Evolutionary conservation across 2,888 invertebrate genomes (phyloP).

Genomic region (Ornithoptera alexandrae): DNA sequence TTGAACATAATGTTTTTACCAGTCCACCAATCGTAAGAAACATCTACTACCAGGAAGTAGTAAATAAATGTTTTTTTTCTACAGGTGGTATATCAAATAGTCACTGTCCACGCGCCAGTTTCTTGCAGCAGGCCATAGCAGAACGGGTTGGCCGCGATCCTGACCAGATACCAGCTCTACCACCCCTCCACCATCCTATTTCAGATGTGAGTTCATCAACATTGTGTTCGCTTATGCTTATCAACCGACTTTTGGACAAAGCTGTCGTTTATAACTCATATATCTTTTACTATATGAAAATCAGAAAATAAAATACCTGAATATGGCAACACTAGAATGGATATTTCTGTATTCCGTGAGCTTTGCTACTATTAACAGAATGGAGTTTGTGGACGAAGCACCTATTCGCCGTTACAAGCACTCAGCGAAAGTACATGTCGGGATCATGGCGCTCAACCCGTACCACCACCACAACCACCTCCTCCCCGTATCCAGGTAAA

Average conservation of each 20-base stretch:
- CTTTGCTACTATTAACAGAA: conserved; percentile 39
- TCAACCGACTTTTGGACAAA: not conserved
- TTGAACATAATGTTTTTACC: no score
- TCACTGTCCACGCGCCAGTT: conserved; percentile 61
- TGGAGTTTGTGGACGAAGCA: conserved; percentile 58
- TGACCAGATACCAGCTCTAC: conserved; percentile 51
- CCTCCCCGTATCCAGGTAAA: conserved; percentile 47
- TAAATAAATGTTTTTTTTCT: conserved; percentile 18
- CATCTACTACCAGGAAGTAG: no score
- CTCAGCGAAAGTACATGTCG: conserved; percentile 80
- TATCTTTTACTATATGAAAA: no score
- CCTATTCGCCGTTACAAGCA: conserved; percentile 84
- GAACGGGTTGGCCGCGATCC: conserved; percentile 63
- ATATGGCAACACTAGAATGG: not conserved
- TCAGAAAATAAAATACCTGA: no score
- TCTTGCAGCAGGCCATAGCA: conserved; percentile 57
- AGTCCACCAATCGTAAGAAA: no score
- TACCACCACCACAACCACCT: conserved; percentile 73
- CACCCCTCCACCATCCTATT: conserved; percentile 45
- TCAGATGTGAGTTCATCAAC: conserved; percentile 25
- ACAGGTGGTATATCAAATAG: conserved; percentile 55
- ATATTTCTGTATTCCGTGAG: not conserved
- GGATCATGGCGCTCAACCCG: conserved; percentile 85
- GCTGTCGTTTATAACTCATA: no score
- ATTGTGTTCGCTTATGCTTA: not conserved